These are phyloP conservation scores for Polymixis lichenea DNA, from an alignment of 2,888 invertebrate species.

Conservation along the genomic window DNA sequence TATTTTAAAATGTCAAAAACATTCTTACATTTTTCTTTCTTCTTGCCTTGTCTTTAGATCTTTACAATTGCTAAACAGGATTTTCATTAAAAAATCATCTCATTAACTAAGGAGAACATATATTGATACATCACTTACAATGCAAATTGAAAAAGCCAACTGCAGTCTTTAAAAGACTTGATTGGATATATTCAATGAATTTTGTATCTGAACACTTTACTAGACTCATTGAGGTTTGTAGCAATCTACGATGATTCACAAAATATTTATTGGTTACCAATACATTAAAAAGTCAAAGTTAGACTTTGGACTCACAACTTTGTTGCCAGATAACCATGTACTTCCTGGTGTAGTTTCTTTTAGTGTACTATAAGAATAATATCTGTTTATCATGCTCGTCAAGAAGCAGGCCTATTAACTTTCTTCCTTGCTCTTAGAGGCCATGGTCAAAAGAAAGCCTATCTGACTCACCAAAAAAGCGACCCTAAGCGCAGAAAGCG, in stretches of 20 bases:
- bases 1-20: too few species aligned
- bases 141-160: background rate
- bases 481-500: conserved; percentile 42
- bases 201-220: background rate
- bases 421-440: conserved; percentile 27
- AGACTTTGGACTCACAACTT: conserved; percentile 3
- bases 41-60: too few species aligned
- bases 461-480: conserved; percentile 26
- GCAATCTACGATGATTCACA: background rate
- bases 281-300: background rate
- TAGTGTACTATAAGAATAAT: conserved; percentile 2
- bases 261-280: background rate
- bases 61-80: background rate
- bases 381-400: background rate
- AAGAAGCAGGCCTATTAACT: conserved; percentile 25
- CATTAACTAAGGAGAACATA: background rate
- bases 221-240: conserved; percentile 1
- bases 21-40: background rate
- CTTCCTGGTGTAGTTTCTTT: conserved; percentile 7
- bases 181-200: background rate
- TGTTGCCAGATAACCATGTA: background rate
- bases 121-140: background rate
- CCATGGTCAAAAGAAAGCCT: conserved; percentile 45
- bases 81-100: background rate
- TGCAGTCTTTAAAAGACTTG: background rate